phyloP scores from a whole-genome alignment of 2,797 vertebrate genomes.

The Cuculus canorus region DNA sequence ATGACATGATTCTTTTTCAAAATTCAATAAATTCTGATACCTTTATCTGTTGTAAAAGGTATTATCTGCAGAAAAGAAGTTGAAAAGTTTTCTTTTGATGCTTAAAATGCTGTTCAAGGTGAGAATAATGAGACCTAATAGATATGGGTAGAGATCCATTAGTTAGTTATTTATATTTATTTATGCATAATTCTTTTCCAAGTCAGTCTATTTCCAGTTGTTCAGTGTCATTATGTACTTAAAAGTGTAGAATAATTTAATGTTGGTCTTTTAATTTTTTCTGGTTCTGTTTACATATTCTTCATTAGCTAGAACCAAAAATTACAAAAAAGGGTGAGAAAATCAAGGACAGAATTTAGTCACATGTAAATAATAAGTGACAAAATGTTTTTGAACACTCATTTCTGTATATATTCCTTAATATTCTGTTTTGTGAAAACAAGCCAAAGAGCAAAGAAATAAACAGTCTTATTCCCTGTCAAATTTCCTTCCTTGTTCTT shows the following conservation, averaged over 20 bases:
- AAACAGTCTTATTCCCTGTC: not conserved
- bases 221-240: not conserved
- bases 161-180: not conserved
- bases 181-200: not conserved
- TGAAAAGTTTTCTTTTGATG: not conserved
- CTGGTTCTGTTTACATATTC: not conserved
- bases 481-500: not conserved
- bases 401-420: not conserved
- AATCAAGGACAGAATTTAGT: not conserved
- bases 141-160: not conserved
- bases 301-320: not conserved
- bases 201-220: not conserved
- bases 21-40: not conserved
- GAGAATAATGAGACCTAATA: not conserved
- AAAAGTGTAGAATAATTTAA: not conserved
- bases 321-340: not conserved
- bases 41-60: not conserved
- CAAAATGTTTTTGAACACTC: not conserved
- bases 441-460: not conserved
- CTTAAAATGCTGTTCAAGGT: not conserved
- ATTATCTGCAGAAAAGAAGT: not conserved
- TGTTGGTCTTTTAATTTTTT: not conserved
- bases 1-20: rapidly evolving
- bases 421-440: not conserved
- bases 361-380: not conserved